phyloP scores from a whole-genome alignment of 2,113 vertebrate species.

The Ptyas mucosa region DNA sequence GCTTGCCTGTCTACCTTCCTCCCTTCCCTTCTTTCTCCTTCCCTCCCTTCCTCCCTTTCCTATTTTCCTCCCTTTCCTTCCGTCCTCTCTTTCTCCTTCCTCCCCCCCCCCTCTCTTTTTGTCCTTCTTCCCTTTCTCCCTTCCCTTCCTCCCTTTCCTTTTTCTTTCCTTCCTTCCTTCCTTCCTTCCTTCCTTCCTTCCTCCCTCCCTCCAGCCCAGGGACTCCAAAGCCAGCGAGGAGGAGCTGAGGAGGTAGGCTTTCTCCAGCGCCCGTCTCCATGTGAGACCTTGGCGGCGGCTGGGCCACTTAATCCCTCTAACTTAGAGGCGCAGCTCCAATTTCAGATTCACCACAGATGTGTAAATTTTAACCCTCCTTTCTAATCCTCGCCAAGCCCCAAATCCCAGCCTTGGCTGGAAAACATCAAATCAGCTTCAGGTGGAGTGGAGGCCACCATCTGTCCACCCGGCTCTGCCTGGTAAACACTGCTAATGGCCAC shows the following conservation, averaged over 20 bases:
- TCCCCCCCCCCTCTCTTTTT: not conserved
- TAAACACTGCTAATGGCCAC: constrained; percentile 12
- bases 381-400: constrained; percentile 9
- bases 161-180: not conserved
- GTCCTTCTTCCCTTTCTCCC: not conserved
- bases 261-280: not conserved
- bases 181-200: not conserved
- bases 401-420: constrained; percentile 17
- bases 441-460: constrained; percentile 23
- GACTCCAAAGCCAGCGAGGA: not conserved
- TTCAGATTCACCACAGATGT: constrained; percentile 9
- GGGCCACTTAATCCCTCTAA: constrained; percentile 20
- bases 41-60: not conserved
- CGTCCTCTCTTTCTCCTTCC: not conserved
- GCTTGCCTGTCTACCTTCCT: fast-evolving
- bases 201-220: not conserved
- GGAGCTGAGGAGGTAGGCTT: not conserved
- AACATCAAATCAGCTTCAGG: constrained; percentile 14
- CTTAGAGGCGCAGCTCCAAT: not conserved
- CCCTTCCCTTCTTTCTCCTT: not conserved
- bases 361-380: constrained; percentile 28
- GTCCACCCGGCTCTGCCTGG: not conserved
- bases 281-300: not conserved
- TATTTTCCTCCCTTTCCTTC: not conserved
- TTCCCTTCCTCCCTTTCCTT: not conserved